These are phyloP conservation scores for Oophaga pumilio DNA, from an alignment of 2,113 vertebrate species.

Conservation along the genomic window DNA sequence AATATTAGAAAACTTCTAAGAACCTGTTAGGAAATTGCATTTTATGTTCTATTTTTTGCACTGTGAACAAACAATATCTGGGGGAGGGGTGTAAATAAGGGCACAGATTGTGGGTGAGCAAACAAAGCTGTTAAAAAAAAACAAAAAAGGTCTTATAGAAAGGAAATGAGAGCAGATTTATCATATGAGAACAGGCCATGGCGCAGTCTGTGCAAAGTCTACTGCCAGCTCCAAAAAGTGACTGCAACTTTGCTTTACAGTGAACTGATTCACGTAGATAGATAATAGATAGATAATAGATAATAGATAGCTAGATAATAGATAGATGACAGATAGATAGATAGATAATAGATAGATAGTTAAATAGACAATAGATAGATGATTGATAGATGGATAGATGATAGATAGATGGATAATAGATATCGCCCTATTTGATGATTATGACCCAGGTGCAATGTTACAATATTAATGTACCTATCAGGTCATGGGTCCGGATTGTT, in stretches of 20 bases:
- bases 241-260: background rate
- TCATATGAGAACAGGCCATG: constrained; percentile 39
- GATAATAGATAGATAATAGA: constrained; percentile 65
- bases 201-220: background rate
- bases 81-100: constrained; percentile 24
- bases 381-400: background rate
- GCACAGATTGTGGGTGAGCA: constrained; percentile 44
- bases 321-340: constrained; percentile 35
- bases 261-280: background rate
- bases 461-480: background rate
- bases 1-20: background rate
- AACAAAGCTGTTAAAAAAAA: constrained; percentile 31
- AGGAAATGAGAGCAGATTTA: constrained; percentile 50
- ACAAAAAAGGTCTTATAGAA: constrained; percentile 32
- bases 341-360: constrained; percentile 7
- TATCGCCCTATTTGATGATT: background rate
- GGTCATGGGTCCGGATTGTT: background rate
- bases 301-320: constrained; percentile 50
- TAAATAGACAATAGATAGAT: background rate
- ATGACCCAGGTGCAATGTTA: background rate
- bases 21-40: background rate
- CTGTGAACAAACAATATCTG: constrained; percentile 9
- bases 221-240: background rate
- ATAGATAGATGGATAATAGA: background rate
- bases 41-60: background rate